phyloP scores from a whole-genome alignment of 53 echinoderm and acorn worm species.

The Patiria pectinifera region DNA sequence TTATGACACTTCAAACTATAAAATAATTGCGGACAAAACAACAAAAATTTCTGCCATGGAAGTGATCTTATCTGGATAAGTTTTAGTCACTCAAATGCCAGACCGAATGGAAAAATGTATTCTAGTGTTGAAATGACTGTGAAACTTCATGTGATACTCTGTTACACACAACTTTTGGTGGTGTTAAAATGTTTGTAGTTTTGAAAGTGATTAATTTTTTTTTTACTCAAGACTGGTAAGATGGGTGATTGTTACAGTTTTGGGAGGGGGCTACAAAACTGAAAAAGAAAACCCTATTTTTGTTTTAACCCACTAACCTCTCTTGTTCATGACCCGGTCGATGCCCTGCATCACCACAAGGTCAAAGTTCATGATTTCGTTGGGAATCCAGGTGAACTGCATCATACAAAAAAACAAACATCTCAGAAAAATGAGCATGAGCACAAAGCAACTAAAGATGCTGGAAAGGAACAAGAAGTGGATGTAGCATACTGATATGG shows the following conservation, averaged over 20 bases:
- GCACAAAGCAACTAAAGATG: background rate
- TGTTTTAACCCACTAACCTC: constrained; percentile 63
- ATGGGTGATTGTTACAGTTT: background rate
- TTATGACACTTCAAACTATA: no score
- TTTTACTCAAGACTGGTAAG: background rate
- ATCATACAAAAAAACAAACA: background rate
- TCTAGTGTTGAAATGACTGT: background rate
- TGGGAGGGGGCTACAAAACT: background rate
- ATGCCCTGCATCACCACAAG: constrained; percentile 71
- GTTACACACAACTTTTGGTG: background rate
- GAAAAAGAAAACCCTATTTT: background rate
- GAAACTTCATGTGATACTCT: background rate
- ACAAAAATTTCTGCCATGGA: background rate
- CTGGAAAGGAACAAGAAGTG: background rate
- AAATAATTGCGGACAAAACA: background rate
- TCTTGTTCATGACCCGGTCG: constrained; percentile 84
- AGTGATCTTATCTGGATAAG: background rate
- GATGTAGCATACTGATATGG: background rate
- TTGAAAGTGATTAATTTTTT: background rate
- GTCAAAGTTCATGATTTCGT: constrained; percentile 79
- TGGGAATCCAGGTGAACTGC: constrained; percentile 92
- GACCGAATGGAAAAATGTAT: background rate
- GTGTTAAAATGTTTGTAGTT: background rate
- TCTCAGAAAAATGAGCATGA: background rate
- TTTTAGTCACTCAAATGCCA: background rate